Percentiles rank a stretch among this genome's conserved stretches.
Conservation (phyloP, 92 coral and sea anemone genomes). For the Bergia puertoricense region DNA sequence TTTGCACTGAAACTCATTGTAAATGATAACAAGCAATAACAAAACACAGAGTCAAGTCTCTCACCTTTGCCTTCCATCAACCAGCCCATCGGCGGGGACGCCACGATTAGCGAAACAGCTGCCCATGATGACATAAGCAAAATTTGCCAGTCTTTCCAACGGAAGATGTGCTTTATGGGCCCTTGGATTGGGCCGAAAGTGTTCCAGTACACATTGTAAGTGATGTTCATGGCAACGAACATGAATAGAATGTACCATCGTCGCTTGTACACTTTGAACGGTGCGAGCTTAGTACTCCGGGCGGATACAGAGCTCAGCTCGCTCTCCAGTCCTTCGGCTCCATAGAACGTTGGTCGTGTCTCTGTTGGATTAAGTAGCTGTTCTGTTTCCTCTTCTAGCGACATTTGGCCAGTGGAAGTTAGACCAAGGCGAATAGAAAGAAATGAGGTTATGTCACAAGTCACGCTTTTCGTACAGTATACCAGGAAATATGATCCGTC, state of each 20-base stretch:
- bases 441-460: too few species aligned
- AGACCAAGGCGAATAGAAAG: too few species aligned
- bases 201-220: slow-evolving; percentile 52
- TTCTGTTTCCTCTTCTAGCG: background rate
- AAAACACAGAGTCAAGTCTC: background rate
- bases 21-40: background rate
- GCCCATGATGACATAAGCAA: slow-evolving; percentile 19
- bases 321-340: background rate
- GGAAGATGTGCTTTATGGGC: slow-evolving; percentile 47
- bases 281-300: background rate
- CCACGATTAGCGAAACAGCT: background rate
- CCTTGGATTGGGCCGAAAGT: slow-evolving; percentile 64
- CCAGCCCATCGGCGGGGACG: slow-evolving; percentile 27
- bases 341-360: background rate
- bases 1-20: background rate
- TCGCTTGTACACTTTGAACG: slow-evolving; percentile 43
- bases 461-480: too few species aligned
- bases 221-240: slow-evolving; percentile 29
- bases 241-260: slow-evolving; percentile 61
- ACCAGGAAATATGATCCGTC: too few species aligned
- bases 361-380: background rate
- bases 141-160: slow-evolving; percentile 46
- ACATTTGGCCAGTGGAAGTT: background rate
- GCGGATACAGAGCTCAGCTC: background rate
- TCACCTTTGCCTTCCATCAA: slow-evolving; percentile 25